These are phyloP conservation scores for Tetragnatha versicolor DNA, from an alignment of 1,140 invertebrate genomes.

Conservation along the genomic window DNA sequence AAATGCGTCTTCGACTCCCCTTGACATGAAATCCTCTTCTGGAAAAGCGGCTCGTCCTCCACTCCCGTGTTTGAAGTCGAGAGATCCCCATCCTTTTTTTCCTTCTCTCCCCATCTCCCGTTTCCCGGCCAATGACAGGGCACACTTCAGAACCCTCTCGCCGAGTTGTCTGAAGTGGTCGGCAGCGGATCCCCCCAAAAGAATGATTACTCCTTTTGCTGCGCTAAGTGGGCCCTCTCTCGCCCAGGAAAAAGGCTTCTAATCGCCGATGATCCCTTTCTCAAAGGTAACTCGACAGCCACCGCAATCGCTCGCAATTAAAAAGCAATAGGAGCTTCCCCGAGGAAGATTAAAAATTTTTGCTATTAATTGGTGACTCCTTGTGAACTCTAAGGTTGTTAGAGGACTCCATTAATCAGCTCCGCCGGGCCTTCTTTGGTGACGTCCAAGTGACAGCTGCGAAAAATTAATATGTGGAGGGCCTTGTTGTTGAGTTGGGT, in stretches of 20 bases:
- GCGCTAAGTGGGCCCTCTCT: not conserved
- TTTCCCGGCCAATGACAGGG: constrained; percentile 29
- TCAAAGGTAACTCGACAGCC: not conserved
- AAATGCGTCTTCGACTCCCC: constrained; percentile 2
- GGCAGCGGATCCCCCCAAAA: constrained; percentile 6
- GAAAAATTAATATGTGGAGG: constrained; percentile 8
- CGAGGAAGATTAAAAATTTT: constrained; percentile 18
- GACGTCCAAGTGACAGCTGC: constrained; percentile 1
- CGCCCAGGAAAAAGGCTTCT: constrained; percentile 25
- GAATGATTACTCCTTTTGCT: constrained; percentile 23
- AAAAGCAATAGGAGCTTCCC: constrained; percentile 14
- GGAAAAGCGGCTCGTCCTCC: too few relatives aligned
- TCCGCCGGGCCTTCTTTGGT: not conserved
- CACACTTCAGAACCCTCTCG: constrained; percentile 8
- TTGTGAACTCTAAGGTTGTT: not conserved
- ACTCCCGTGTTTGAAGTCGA: constrained; percentile 30
- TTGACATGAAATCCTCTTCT: not conserved
- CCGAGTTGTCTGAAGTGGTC: constrained; percentile 18
- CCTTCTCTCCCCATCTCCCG: not conserved
- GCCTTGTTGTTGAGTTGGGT: too few relatives aligned
- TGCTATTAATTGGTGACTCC: constrained; percentile 7
- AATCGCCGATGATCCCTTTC: constrained; percentile 15
- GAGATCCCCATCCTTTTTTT: not conserved
- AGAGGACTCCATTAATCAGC: not conserved
- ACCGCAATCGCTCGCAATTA: constrained; percentile 10